A percentile compares a stretch with the other conserved stretches of the same genome.
Conservation (phyloP, 2,888 invertebrate species). For the Athetis lepigone region DNA sequence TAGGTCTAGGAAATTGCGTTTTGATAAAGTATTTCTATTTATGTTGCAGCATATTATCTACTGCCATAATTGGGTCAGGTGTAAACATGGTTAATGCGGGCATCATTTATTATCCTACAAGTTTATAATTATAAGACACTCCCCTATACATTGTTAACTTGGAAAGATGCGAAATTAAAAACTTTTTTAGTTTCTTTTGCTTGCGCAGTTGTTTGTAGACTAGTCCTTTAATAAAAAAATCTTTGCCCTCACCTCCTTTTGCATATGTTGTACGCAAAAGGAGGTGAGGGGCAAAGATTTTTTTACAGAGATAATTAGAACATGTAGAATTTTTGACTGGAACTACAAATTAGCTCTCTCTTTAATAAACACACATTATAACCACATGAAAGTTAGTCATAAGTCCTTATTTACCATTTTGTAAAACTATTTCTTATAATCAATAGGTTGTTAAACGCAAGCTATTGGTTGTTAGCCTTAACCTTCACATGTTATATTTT, state of each 20-base stretch:
- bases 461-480: not conserved
- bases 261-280: no score
- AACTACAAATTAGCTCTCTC: no score
- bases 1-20: conserved; percentile 54
- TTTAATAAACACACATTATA: no score
- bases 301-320: no score
- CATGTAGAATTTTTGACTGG: no score
- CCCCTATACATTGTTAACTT: conserved; percentile 22
- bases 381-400: no score
- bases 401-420: no score
- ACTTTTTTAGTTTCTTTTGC: not conserved
- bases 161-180: conserved; percentile 31
- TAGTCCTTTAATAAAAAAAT: no score
- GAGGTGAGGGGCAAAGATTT: no score
- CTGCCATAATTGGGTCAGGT: conserved; percentile 62
- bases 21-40: conserved; percentile 55
- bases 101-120: conserved; percentile 48
- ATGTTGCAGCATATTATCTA: conserved; percentile 40
- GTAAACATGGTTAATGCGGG: conserved; percentile 41
- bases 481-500: not conserved
- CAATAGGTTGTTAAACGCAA: not conserved
- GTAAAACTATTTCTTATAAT: not conserved
- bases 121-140: conserved; percentile 20
- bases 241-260: no score
- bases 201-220: not conserved